These are phyloP conservation scores for Amitus sp. DNA, from an alignment of 2,888 invertebrate genomes.

Conservation along the genomic window DNA sequence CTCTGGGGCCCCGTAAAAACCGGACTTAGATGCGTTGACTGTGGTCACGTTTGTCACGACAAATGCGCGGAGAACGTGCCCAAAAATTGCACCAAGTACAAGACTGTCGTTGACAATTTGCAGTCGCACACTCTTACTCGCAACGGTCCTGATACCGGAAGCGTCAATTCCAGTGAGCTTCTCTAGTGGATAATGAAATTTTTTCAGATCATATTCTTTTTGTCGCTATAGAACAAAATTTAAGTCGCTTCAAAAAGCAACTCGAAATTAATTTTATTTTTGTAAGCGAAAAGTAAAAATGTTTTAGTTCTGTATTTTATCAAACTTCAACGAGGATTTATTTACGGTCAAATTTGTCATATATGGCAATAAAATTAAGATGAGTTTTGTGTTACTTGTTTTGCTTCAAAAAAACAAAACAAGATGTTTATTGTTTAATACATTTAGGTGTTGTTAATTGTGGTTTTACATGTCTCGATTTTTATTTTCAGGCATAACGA, in stretches of 20 bases:
- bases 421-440: too few species aligned
- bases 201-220: not conserved
- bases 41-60: conserved; percentile 95
- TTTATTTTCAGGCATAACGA: conserved; percentile 72
- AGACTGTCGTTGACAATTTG: conserved; percentile 71
- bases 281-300: too few species aligned
- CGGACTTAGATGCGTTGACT: conserved; percentile 82
- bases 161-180: conserved; percentile 75
- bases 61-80: conserved; percentile 90
- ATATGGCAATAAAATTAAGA: too few species aligned
- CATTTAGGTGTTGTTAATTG: too few species aligned
- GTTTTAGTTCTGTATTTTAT: too few species aligned
- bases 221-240: not conserved
- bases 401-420: too few species aligned
- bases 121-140: conserved; percentile 70
- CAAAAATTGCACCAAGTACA: conserved; percentile 86
- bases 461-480: conserved; percentile 5
- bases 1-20: conserved; percentile 93
- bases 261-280: too few species aligned
- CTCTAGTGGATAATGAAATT: not conserved
- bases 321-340: too few species aligned
- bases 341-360: too few species aligned
- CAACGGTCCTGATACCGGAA: conserved; percentile 75
- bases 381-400: too few species aligned
- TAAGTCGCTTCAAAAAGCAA: not conserved